Evolutionary conservation across 2,113 vertebrate species (phyloP).

Genomic region (Elachura formosa): DNA sequence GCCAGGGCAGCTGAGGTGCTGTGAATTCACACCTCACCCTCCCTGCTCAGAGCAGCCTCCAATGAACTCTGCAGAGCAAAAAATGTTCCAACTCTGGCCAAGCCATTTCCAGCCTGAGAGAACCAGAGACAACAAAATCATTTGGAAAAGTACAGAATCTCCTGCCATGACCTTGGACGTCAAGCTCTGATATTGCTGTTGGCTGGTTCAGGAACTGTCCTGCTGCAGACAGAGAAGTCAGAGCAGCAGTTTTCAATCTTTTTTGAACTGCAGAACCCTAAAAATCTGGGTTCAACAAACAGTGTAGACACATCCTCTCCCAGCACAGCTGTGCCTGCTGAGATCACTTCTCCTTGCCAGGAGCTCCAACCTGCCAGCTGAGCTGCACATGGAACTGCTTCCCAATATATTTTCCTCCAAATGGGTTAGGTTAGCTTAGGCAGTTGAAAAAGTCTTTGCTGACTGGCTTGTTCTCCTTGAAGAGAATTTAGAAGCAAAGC

Average conservation of each 20-base stretch:
- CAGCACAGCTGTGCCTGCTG: slow-evolving; percentile 56
- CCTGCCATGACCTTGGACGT: not conserved
- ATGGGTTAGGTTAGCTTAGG: not conserved
- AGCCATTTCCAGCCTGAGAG: slow-evolving; percentile 12
- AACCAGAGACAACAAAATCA: slow-evolving; percentile 1
- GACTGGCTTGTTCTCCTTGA: slow-evolving; percentile 36
- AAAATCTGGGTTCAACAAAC: not conserved
- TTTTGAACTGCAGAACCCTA: not conserved
- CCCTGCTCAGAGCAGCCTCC: not conserved
- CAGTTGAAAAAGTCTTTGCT: slow-evolving; percentile 20
- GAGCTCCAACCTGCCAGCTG: slow-evolving; percentile 16
- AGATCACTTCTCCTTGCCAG: slow-evolving; percentile 42
- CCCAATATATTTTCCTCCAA: not conserved
- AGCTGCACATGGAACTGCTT: slow-evolving; percentile 6
- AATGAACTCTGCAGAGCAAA: not conserved
- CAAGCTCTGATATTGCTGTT: not conserved
- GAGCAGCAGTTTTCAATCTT: not conserved
- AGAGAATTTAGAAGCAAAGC: slow-evolving; percentile 2
- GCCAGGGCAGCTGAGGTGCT: not conserved
- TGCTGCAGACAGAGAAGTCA: not conserved
- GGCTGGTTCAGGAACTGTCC: not conserved
- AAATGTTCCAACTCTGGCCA: not conserved
- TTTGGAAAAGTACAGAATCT: slow-evolving; percentile 39
- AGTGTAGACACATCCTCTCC: not conserved
- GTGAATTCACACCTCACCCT: not conserved